Conservation (phyloP, 2,113 vertebrate genomes). For the Myrmecophaga tridactyla region DNA sequence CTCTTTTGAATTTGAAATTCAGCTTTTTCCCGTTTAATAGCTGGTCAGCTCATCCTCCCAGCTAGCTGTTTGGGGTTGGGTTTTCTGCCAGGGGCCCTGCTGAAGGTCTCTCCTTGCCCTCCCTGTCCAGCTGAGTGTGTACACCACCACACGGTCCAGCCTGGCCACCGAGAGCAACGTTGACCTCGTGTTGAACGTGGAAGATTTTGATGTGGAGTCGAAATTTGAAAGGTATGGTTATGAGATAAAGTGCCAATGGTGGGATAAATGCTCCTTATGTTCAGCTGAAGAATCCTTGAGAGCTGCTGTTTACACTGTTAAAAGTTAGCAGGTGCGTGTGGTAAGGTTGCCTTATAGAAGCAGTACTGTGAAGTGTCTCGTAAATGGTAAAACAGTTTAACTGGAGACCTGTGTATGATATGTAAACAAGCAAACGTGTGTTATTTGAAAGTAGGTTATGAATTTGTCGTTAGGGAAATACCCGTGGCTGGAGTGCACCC, state of each 20-base stretch:
- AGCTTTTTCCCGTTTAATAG: too few relatives aligned
- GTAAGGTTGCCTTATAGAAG: accelerated
- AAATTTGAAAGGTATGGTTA: constrained; percentile 93
- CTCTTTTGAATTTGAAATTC: accelerated
- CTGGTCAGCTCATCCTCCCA: accelerated
- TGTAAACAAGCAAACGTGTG: not conserved
- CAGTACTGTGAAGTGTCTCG: accelerated
- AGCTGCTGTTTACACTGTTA: not conserved
- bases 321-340: accelerated
- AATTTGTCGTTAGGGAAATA: not conserved
- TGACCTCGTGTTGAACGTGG: constrained; percentile 93
- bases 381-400: accelerated
- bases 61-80: not conserved
- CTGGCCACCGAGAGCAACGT: constrained; percentile 88
- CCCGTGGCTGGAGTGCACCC: not conserved
- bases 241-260: not conserved
- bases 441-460: not conserved
- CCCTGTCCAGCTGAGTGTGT: constrained; percentile 91
- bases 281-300: not conserved
- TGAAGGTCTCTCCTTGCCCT: not conserved
- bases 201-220: constrained; percentile 92
- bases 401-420: accelerated
- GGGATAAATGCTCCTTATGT: accelerated
- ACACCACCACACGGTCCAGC: constrained; percentile 89
- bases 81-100: not conserved